Evolutionary conservation across 2,113 vertebrate species (phyloP), one percentile per base, ranked within the genome.

Genomic region (Cavia porcellus): DNA sequence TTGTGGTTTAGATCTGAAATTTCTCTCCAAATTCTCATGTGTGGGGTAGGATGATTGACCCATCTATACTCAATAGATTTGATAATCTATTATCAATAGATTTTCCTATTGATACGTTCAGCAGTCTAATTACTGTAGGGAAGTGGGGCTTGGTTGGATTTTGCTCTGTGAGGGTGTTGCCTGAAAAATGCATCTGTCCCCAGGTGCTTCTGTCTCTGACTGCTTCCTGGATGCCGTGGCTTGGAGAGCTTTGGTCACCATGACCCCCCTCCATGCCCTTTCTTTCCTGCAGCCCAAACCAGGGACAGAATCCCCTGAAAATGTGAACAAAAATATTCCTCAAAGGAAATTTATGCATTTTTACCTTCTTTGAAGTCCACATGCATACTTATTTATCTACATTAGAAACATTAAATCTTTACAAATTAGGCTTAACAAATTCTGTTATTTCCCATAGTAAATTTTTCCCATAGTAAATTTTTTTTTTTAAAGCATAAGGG

Each of bases 331-430:
- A 74, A 74, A 45, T 45, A 74, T 12, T 45, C 38, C 38, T 45
- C 20, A 45, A 83, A 83, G 8, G 12, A 25, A 82, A 81, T 68
- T 81, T 89, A 32, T 85, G 35, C 3, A 32, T 90, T 83, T 86
- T 86, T n/a, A 61, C 28, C 70, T 83, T 86, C 47, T 96, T 79
- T 84, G 59, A 93, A 64, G 11, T 96, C 7, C 70, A 80, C 42
- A 19, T 57, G 12, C 19, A 32, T 86, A 45, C 9, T 70, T 87
- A 55, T 38, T 1, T 2, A 70, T 70, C 68, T n/a, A 25, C 88
- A 45, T 61, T 15, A 66, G 45, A 96, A 96, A 82, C 12, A 93
- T 1, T 66, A n/a, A 2, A 52, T 77, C 1, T 52, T n/a, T 72
- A 28, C n/a, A 25, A 55, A 32, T 14, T 35, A 77, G 2, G 35